Percentiles rank a stretch among this genome's conserved stretches.
Conservation (phyloP, 2,113 vertebrate genomes). For the Oreotrochilus melanogaster region DNA sequence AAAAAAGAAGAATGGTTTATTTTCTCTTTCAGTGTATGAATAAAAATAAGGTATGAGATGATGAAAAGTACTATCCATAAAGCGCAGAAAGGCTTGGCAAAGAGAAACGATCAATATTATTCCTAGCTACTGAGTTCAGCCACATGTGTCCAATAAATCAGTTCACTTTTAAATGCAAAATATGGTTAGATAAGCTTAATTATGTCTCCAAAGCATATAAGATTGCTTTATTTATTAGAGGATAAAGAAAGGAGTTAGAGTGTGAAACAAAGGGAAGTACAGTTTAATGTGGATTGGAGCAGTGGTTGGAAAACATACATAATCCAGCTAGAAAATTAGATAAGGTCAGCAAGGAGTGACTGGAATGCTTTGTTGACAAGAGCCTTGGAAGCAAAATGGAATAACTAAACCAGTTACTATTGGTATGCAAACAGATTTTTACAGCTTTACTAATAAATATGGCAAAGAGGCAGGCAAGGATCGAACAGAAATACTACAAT, state of each 20-base stretch:
- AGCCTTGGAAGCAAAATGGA: not conserved
- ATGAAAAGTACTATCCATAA: not conserved
- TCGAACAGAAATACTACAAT: not conserved
- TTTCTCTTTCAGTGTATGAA: slow-evolving; percentile 11
- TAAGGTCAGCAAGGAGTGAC: not conserved
- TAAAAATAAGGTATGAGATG: slow-evolving; percentile 21
- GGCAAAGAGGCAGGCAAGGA: not conserved
- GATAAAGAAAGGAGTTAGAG: not conserved
- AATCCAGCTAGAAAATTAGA: not conserved
- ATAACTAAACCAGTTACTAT: not conserved
- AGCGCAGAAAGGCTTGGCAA: not conserved
- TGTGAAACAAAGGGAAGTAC: not conserved
- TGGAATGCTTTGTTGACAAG: not conserved
- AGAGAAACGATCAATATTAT: slow-evolving; percentile 14
- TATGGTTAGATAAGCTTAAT: not conserved
- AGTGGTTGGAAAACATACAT: not conserved
- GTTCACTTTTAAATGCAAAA: not conserved
- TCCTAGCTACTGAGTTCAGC: not conserved
- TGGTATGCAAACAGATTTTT: not conserved
- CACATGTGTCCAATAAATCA: slow-evolving; percentile 2
- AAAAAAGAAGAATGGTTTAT: slow-evolving; percentile 11
- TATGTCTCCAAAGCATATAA: not conserved
- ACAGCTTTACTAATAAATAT: not conserved
- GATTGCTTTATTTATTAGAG: slow-evolving; percentile 8
- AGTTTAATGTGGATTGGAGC: not conserved